Conservation (phyloP, 2,797 vertebrate species). For the Dipus sagitta region DNA sequence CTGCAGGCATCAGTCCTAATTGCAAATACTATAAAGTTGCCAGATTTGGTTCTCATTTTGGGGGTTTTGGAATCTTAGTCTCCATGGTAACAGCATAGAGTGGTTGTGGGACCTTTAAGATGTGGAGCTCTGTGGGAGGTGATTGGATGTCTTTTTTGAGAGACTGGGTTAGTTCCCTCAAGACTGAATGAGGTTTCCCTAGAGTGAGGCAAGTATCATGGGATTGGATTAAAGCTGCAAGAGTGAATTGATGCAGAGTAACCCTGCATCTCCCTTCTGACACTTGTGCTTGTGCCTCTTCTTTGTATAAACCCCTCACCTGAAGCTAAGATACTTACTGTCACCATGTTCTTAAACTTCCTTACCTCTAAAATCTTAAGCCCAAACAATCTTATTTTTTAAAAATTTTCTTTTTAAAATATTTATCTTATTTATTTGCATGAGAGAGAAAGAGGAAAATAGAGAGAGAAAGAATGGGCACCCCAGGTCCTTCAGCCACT, state of each 20-base stretch:
- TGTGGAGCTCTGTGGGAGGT: not conserved
- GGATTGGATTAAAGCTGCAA: not conserved
- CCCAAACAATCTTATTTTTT: no score
- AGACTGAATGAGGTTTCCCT: not conserved
- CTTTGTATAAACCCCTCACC: fast-evolving
- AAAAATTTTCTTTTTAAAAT: no score
- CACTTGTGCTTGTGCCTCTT: not conserved
- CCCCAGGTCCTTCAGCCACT: no score
- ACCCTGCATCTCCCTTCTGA: not conserved
- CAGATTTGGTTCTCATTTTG: not conserved
- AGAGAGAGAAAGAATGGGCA: no score
- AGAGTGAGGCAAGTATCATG: not conserved
- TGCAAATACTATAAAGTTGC: fast-evolving
- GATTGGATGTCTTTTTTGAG: not conserved
- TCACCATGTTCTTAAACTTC: not conserved
- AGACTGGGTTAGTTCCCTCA: not conserved
- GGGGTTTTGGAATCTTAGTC: not conserved
- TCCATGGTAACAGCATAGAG: not conserved
- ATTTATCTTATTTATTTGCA: no score
- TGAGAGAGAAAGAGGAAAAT: no score
- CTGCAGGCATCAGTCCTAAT: not conserved
- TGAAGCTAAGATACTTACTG: no score
- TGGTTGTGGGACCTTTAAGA: not conserved
- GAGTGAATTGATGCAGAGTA: not conserved
- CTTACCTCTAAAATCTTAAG: not conserved